Evolutionary conservation across 2,888 invertebrate genomes (phyloP), one percentile per base, ranked within the genome.

Genomic region (Coelinius sp.): DNA sequence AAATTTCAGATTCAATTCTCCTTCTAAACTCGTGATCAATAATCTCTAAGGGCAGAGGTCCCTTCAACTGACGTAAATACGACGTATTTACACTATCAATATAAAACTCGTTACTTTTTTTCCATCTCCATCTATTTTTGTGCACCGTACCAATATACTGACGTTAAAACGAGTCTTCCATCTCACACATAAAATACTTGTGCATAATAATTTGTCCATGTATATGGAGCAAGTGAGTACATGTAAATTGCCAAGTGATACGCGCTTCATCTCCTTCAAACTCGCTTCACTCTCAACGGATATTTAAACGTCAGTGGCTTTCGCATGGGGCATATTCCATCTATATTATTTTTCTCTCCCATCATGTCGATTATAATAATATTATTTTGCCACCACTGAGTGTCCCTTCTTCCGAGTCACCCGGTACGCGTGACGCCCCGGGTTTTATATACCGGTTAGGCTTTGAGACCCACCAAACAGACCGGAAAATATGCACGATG

Each of bases 401-500:
- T 77, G 75, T 76, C 76, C 75, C 76, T 78, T 77, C 78, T 80
- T 81, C 79, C 80, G 79, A 79, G 79, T 79, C 81, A 81, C 78
- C 81, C 81, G 81, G 79, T 78, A 78, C 83, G 79, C 80, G 75
- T 68, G 63, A 70, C 59, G 73, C 74, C 75, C 81, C 73, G 75
- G 77, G 76, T 76, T 59, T 59, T 77, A 75, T 77, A 71, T 79
- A 81, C 83, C 80, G 83, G 82, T 83, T 83, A 83, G 82, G 81
- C 84, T 84, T 83, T 82, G 82, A 82, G 82, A 83, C 83, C 84
- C 84, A 86, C 84, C 85, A 86, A 86, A 86, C 86, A 86, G 86
- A 85, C 85, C 86, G 85, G 86, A 86, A 86, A 86, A 86, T 86
- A 85, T 85, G 85, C 84, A 84, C 82, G 82, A 84, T 86, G 85